A percentile compares a stretch with the other conserved stretches of the same genome.
phyloP scores from a whole-genome alignment of 1,140 invertebrate species.

The Latrodectus geometricus region DNA sequence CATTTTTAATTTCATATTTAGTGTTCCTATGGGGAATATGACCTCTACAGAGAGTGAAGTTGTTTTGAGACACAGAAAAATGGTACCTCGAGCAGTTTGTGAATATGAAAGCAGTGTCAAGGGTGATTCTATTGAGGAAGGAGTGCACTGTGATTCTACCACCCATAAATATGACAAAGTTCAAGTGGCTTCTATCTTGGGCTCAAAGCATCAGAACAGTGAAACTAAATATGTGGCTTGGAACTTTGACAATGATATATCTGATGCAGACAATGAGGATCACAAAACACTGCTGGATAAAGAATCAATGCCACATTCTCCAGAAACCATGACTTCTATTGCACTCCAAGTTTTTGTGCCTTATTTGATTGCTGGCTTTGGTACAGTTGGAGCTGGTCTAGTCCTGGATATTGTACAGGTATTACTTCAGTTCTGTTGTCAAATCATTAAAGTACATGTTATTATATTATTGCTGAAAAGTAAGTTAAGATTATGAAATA shows the following conservation, averaged over 20 bases:
- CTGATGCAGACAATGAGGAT: conserved; percentile 16
- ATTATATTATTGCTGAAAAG: neutral
- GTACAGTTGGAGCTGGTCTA: conserved; percentile 72
- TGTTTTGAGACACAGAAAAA: conserved; percentile 45
- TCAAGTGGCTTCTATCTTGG: too few relatives aligned
- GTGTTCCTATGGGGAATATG: conserved; percentile 14
- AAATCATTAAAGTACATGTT: too few relatives aligned
- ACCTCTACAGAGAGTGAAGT: conserved; percentile 13
- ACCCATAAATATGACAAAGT: too few relatives aligned
- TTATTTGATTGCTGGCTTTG: conserved; percentile 72
- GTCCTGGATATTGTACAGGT: conserved; percentile 71
- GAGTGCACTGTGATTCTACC: too few relatives aligned
- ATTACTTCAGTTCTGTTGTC: neutral
- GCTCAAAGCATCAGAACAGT: neutral
- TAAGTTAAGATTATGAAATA: neutral
- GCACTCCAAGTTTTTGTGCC: conserved; percentile 71
- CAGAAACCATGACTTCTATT: conserved; percentile 62
- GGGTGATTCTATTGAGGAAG: neutral
- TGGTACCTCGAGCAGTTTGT: conserved; percentile 46
- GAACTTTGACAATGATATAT: conserved; percentile 28
- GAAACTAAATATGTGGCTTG: conserved; percentile 27
- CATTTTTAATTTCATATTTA: neutral
- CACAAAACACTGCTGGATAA: conserved; percentile 37
- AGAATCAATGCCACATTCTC: conserved; percentile 13
- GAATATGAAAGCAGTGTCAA: neutral